Evolutionary conservation across 2,888 invertebrate species (phyloP).

Genomic region (Alviniconcha strummeri): DNA sequence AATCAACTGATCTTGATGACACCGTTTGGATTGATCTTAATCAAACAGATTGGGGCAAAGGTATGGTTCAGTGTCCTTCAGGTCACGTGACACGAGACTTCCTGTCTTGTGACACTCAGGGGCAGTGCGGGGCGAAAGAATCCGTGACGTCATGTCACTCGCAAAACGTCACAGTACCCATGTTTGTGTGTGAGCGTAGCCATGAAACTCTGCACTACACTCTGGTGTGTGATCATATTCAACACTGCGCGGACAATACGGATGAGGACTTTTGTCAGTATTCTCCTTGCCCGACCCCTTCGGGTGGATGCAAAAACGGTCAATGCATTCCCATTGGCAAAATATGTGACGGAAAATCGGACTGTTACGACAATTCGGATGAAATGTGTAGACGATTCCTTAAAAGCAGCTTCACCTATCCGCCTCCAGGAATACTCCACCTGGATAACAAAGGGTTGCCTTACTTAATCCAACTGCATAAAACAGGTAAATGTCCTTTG

Average conservation of each 20-base stretch:
- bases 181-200: neutral
- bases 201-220: neutral
- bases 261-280: slow-evolving; percentile 8
- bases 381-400: neutral
- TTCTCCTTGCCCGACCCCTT: neutral
- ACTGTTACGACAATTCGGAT: slow-evolving; percentile 4
- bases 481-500: neutral
- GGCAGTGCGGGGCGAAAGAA: slow-evolving; percentile 1
- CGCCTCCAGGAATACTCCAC: neutral
- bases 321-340: neutral
- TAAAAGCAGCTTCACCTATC: neutral
- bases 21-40: neutral
- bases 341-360: neutral
- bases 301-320: neutral
- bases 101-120: neutral
- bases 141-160: neutral
- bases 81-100: slow-evolving; percentile 20
- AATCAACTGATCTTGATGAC: neutral
- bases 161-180: neutral
- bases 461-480: neutral
- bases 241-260: neutral
- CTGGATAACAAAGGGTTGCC: neutral
- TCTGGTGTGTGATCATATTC: slow-evolving; percentile 2
- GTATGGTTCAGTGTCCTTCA: slow-evolving; percentile 1
- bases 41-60: too few relatives aligned